Evolutionary conservation across 2,888 invertebrate genomes (phyloP), one percentile per base, ranked within the genome.

Genomic region (Folsomia candida): DNA sequence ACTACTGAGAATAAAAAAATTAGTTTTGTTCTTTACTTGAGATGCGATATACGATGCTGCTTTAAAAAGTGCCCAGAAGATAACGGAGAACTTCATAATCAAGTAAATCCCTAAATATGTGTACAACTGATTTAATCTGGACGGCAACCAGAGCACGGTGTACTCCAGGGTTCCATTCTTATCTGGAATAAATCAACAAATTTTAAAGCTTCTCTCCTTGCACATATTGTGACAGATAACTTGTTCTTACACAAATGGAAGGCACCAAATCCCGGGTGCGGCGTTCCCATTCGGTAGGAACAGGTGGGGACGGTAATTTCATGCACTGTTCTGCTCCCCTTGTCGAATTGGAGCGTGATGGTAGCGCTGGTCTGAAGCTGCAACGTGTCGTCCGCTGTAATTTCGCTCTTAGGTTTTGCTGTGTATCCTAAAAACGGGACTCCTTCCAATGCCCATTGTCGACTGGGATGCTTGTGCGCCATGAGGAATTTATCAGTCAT

Each of bases 231-330:
- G 37, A 37, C 14, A 9, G 37, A 37, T 37, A 37, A 37, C 14
- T 37, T 37, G 37, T 9, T 9, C 80, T 81, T 81, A 84, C 94
- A 90, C 78, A 94, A 83, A 68, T 92, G 85, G 9, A 91, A 91
- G 76, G 89, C 89, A 47, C 94, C 95, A 83, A 90, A 94, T 1
- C 96, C 97, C 83, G 95, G 92, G 77, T 90, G 86, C 2, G 84
- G 82, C 24, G 91, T 92, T 0, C 97, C 97, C 97, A 98, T 98
- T 80, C 98, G 88, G 83, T 98, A 98, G 0, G 95, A 96, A 82
- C 94, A 94, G 0, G 97, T 96, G 1, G 97, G 97, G 77, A 95
- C 91, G 83, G 91, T 88, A 63, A 97, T 87, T 85, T 97, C 97
- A 80, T 88, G 86, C 72, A 89, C 82, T 11, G 58, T 61, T 26